Conservation (phyloP, 2,113 vertebrate species). For the Semnornis frantzii region DNA sequence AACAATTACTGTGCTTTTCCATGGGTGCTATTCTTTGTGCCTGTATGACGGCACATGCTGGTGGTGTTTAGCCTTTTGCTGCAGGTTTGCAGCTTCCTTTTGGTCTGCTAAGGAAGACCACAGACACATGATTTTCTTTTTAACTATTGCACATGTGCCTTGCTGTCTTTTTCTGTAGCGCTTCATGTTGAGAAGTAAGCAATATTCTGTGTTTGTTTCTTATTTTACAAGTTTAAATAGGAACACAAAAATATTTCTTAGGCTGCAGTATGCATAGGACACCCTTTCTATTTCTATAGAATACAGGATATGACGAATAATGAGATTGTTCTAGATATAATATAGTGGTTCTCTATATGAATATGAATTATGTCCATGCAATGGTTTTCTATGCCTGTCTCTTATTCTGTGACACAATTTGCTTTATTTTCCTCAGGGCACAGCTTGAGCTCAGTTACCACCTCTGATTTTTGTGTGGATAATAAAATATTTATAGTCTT, state of each 20-base stretch:
- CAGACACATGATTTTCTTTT: conserved; percentile 19
- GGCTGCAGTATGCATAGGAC: background rate
- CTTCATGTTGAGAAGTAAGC: background rate
- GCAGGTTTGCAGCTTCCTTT: background rate
- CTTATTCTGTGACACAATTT: conserved; percentile 54
- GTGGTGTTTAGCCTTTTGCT: conserved; percentile 19
- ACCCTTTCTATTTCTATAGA: background rate
- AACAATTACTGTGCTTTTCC: conserved; percentile 11
- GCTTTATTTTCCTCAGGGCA: conserved; percentile 59
- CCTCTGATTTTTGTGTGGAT: conserved; percentile 70
- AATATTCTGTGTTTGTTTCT: conserved; percentile 31
- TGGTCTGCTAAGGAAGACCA: background rate
- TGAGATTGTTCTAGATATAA: conserved; percentile 29
- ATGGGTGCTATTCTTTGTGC: background rate
- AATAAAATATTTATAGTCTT: conserved; percentile 67
- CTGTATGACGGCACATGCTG: background rate
- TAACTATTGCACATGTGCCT: conserved; percentile 14
- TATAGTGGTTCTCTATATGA: conserved; percentile 23
- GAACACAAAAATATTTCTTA: conserved; percentile 26
- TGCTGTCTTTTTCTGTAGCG: conserved; percentile 36
- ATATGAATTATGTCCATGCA: conserved; percentile 56
- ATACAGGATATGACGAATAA: conserved; percentile 22
- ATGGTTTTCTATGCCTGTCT: conserved; percentile 44
- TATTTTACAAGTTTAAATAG: conserved; percentile 51
- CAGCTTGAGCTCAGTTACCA: conserved; percentile 61